Evolutionary conservation across 1,140 invertebrate species (phyloP).

Genomic region (Procambarus virginalis): DNA sequence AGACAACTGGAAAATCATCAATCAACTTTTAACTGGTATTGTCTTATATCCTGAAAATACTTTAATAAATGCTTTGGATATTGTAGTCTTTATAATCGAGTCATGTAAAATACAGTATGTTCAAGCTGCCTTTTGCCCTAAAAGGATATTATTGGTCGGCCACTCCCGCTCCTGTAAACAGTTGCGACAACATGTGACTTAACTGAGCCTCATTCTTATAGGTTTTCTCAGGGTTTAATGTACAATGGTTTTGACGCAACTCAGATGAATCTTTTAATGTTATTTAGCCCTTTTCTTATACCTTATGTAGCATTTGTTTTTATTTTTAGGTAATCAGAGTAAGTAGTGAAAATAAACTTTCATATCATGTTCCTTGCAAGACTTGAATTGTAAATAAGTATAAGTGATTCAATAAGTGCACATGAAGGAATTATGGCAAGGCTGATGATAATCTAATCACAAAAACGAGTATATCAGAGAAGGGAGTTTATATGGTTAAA

Average conservation of each 20-base stretch:
- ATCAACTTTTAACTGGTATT: background rate
- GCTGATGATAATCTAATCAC: background rate
- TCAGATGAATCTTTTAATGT: conserved; percentile 44
- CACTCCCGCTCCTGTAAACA: conserved; percentile 39
- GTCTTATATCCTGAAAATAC: background rate
- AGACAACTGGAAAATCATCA: background rate
- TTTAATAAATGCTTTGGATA: background rate
- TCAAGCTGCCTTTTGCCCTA: conserved; percentile 3
- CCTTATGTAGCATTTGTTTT: conserved; percentile 27
- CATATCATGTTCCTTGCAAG: conserved; percentile 46
- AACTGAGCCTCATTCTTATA: conserved; percentile 54
- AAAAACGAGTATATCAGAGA: background rate
- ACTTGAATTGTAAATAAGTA: conserved; percentile 33
- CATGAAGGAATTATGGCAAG: conserved; percentile 30
- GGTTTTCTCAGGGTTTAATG: conserved; percentile 54
- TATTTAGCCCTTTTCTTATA: conserved; percentile 36
- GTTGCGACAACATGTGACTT: conserved; percentile 50
- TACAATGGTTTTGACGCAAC: conserved; percentile 54
- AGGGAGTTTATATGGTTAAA: background rate
- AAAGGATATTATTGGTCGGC: conserved; percentile 27
- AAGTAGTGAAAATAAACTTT: conserved; percentile 37
- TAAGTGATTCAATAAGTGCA: conserved; percentile 16
- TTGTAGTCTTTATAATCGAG: background rate
- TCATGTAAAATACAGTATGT: background rate
- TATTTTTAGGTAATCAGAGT: background rate